Evolutionary conservation across 2,888 invertebrate species (phyloP).

Genomic region (Zygothrica quintamaculata): DNA sequence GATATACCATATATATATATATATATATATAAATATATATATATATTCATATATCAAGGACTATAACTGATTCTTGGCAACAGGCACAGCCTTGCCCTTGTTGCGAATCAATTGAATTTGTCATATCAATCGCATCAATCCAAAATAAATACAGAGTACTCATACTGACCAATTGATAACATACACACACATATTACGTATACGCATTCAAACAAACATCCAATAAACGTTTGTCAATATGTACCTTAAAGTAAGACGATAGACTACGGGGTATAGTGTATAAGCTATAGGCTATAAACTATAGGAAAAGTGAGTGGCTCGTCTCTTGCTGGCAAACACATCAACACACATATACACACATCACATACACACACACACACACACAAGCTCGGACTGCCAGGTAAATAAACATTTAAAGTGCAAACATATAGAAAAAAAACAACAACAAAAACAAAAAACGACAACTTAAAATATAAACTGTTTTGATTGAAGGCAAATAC

Average conservation of each 20-base stretch:
- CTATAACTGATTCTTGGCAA: background rate
- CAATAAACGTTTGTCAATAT: constrained; percentile 41
- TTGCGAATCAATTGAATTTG: constrained; percentile 27
- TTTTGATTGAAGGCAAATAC: constrained; percentile 74
- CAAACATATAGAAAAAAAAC: constrained; percentile 42
- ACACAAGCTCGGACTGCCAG: constrained; percentile 8
- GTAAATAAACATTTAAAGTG: constrained; percentile 59
- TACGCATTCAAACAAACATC: constrained; percentile 53
- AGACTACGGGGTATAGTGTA: constrained; percentile 28
- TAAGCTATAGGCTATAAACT: background rate
- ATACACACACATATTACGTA: constrained; percentile 54
- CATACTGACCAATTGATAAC: constrained; percentile 22
- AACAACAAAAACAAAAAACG: constrained; percentile 8
- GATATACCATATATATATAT: too few species aligned
- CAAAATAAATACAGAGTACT: constrained; percentile 28
- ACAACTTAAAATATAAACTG: constrained; percentile 62
- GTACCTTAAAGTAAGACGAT: constrained; percentile 44
- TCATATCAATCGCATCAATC: constrained; percentile 30
- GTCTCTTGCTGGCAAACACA: constrained; percentile 35
- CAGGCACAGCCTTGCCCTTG: constrained; percentile 35
- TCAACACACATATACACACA: constrained; percentile 37
- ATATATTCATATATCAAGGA: background rate
- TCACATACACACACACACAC: background rate
- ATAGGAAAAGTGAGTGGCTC: constrained; percentile 53
- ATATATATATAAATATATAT: too few species aligned